Evolutionary conservation across 2,888 invertebrate genomes (phyloP).

Genomic region (Augochlorella aurata): DNA sequence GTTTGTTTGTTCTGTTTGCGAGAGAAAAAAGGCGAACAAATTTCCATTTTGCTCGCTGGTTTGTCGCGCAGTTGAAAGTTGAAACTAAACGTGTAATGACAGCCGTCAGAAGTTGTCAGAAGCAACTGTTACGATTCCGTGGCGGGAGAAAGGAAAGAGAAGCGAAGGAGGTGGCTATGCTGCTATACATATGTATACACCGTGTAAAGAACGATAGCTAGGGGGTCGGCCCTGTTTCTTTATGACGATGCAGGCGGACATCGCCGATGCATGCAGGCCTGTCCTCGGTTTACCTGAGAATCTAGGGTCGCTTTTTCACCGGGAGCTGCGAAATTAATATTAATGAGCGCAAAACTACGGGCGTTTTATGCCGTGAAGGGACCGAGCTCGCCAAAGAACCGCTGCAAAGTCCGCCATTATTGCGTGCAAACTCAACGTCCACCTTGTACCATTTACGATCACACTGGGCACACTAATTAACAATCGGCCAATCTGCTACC

Average conservation of each 20-base stretch:
- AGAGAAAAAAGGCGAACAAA: not conserved
- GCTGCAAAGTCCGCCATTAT: constrained; percentile 40
- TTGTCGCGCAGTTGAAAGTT: constrained; percentile 11
- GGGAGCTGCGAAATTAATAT: constrained; percentile 59
- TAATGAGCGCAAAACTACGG: constrained; percentile 59
- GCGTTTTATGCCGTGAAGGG: constrained; percentile 45
- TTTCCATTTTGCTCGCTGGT: not conserved
- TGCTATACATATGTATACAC: not conserved
- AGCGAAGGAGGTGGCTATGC: constrained; percentile 11
- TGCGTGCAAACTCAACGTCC: constrained; percentile 38
- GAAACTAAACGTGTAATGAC: constrained; percentile 12
- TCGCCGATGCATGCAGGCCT: constrained; percentile 48
- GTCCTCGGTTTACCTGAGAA: constrained; percentile 48
- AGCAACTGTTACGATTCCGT: constrained; percentile 48
- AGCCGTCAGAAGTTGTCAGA: constrained; percentile 40
- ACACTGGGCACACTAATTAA: constrained; percentile 22
- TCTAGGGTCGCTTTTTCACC: constrained; percentile 59
- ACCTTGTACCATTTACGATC: constrained; percentile 21
- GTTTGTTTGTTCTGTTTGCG: not conserved
- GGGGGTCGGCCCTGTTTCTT: constrained; percentile 54
- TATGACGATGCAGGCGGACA: constrained; percentile 49
- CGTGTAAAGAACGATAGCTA: constrained; percentile 36
- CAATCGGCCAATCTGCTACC: constrained; percentile 3
- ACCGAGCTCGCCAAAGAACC: constrained; percentile 29
- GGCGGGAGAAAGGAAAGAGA: not conserved